These are phyloP conservation scores for Astur gentilis DNA, from an alignment of 2,113 vertebrate species.

Conservation along the genomic window DNA sequence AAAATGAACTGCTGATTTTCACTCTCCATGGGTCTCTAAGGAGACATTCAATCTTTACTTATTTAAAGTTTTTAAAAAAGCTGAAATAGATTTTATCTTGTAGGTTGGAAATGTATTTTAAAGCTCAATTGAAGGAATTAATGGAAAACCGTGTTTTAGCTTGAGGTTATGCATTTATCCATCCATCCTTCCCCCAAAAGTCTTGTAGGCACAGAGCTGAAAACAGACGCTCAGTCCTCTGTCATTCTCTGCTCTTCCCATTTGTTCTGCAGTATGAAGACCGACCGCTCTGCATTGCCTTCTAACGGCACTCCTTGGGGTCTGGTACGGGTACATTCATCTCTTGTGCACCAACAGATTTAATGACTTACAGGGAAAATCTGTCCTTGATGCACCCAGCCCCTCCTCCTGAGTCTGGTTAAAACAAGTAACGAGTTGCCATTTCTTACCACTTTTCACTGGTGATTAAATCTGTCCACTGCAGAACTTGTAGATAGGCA, in stretches of 20 bases:
- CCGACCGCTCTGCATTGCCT: neutral
- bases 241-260: neutral
- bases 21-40: neutral
- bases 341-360: neutral
- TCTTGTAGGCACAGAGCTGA: neutral
- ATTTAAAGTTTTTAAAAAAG: neutral
- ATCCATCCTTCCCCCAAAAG: neutral
- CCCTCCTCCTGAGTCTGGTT: neutral
- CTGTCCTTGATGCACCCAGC: neutral
- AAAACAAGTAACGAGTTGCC: neutral
- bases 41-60: neutral
- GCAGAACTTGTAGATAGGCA: neutral
- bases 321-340: rapidly evolving
- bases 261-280: neutral
- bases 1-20: neutral
- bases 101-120: neutral
- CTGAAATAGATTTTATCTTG: neutral
- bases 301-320: neutral
- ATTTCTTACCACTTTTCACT: neutral
- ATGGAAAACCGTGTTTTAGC: neutral
- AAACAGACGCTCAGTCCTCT: neutral
- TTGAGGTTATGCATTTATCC: neutral
- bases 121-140: neutral
- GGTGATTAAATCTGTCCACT: neutral
- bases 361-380: neutral